These are phyloP conservation scores for Caenorhabditis remanei DNA, from an alignment of 1,140 invertebrate species.

Conservation along the genomic window DNA sequence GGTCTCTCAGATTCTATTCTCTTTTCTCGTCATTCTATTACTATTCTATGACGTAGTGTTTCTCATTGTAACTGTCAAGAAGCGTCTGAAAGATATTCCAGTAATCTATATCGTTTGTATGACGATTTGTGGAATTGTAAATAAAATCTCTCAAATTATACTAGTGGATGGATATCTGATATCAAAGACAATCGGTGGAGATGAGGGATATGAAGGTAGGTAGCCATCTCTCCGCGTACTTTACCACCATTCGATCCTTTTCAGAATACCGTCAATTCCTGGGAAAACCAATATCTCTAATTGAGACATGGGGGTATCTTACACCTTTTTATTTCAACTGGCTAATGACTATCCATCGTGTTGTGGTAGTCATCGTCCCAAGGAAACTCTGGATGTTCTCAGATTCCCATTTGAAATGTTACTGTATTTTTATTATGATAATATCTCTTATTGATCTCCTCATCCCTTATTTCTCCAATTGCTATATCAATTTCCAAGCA, in stretches of 20 bases:
- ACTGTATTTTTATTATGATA: neutral
- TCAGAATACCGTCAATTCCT: neutral
- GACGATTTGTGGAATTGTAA: neutral
- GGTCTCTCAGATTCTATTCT: neutral
- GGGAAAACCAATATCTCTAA: neutral
- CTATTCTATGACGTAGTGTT: neutral
- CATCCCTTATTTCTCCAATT: neutral
- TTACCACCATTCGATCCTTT: neutral
- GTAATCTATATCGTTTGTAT: neutral
- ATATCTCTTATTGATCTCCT: neutral
- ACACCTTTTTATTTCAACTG: neutral
- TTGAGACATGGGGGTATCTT: neutral
- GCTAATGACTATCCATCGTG: neutral
- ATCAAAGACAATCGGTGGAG: neutral
- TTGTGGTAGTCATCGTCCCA: neutral
- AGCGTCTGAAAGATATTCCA: neutral
- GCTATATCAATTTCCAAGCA: constrained; percentile 5
- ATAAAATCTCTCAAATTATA: neutral
- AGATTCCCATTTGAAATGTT: neutral
- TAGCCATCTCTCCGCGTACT: neutral
- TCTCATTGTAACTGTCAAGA: neutral
- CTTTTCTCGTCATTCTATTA: neutral
- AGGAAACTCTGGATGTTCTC: neutral
- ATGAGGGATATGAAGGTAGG: neutral
- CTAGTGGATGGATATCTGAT: neutral